Percentiles rank a stretch among this genome's conserved stretches.
phyloP scores from a whole-genome alignment of 2,797 vertebrate species.

The Falco rusticolus region DNA sequence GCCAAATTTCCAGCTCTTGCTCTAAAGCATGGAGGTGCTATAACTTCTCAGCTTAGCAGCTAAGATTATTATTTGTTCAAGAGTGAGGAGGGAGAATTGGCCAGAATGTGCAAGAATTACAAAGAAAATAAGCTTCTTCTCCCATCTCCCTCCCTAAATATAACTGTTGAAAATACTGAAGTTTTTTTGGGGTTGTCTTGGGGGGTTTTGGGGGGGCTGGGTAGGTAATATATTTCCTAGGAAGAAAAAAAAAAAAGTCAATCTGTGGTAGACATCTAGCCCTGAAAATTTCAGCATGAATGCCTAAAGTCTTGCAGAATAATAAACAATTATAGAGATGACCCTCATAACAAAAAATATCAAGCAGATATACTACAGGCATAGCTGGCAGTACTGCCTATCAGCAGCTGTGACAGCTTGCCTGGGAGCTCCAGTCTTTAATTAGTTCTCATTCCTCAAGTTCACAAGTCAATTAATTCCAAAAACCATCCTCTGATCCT shows the following conservation, averaged over 20 bases:
- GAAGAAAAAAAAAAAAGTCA: accelerated
- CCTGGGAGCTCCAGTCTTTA: constrained; percentile 36
- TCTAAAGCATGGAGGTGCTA: background rate
- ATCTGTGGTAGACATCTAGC: background rate
- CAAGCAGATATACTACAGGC: background rate
- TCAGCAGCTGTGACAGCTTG: constrained; percentile 46
- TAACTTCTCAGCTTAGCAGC: constrained; percentile 7
- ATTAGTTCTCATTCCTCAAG: constrained; percentile 58
- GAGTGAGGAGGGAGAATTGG: background rate
- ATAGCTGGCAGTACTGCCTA: constrained; percentile 24
- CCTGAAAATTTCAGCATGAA: background rate
- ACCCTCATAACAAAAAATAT: background rate
- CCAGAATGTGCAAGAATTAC: background rate
- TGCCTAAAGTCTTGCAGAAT: background rate
- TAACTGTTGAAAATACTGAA: background rate
- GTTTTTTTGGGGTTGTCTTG: background rate
- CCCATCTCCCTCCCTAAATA: background rate
- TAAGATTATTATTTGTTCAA: background rate
- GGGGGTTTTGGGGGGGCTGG: too few species aligned
- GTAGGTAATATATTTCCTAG: background rate
- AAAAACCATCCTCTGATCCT: background rate
- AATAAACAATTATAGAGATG: constrained; percentile 28
- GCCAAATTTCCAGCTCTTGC: constrained; percentile 13
- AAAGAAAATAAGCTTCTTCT: background rate
- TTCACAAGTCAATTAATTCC: constrained; percentile 53